phyloP scores from a whole-genome alignment of 2,113 vertebrate genomes.

The Pluvialis apricaria region DNA sequence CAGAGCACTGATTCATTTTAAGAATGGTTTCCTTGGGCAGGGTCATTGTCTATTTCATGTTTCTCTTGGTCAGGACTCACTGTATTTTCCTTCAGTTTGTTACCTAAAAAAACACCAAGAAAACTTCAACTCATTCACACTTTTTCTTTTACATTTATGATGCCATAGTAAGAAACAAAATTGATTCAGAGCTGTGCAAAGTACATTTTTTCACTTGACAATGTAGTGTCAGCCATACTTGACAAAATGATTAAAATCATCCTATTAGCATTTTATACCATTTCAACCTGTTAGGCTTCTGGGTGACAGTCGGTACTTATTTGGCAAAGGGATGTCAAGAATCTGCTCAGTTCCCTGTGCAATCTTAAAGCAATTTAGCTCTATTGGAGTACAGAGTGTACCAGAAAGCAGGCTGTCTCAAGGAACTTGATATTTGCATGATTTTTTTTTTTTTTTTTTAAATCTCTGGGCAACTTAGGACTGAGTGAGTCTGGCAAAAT shows the following conservation, averaged over 20 bases:
- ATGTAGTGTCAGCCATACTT: background rate
- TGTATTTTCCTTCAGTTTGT: background rate
- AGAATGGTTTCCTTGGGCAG: background rate
- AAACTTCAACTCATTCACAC: background rate
- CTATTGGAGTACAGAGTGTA: background rate
- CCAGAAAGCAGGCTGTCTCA: background rate
- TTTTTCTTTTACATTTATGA: background rate
- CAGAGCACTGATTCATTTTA: background rate
- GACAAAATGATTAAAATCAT: background rate
- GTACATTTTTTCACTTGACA: background rate
- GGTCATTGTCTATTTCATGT: background rate
- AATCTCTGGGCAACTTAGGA: background rate
- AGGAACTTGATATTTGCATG: background rate
- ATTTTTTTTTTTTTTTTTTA: background rate
- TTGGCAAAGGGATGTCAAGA: background rate
- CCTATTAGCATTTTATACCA: background rate
- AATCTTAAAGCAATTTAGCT: slow-evolving; percentile 4
- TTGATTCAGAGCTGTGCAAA: background rate
- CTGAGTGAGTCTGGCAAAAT: background rate
- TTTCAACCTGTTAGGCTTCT: background rate
- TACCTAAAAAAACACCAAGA: background rate
- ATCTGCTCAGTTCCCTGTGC: background rate
- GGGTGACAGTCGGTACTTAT: background rate
- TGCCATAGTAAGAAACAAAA: background rate
- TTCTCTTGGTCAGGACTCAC: background rate